Conservation (phyloP, 2,797 vertebrate genomes). For the Sphaeramia orbicularis region DNA sequence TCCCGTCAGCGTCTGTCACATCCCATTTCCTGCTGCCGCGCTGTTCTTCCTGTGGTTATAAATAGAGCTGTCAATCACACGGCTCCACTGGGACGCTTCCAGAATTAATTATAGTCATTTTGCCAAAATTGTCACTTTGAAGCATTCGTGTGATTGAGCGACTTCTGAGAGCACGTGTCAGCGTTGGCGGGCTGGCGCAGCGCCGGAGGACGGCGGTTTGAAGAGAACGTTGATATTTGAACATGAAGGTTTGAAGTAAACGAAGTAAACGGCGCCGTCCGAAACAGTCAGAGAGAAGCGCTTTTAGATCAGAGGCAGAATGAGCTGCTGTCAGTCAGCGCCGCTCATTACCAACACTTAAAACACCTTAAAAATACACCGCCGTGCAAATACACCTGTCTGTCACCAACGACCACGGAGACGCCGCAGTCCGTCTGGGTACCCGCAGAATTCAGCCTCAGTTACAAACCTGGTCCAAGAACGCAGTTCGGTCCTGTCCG, state of each 20-base stretch:
- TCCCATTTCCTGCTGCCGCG: no score
- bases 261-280: conserved; percentile 30
- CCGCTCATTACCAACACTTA: no score
- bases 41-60: no score
- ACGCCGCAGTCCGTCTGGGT: no score
- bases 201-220: conserved; percentile 7
- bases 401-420: no score
- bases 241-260: conserved; percentile 37
- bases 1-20: conserved; percentile 49
- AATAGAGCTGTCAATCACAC: conserved; percentile 68
- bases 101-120: conserved; percentile 66
- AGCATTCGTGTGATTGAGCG: conserved; percentile 22
- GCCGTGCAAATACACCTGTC: no score
- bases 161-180: neutral
- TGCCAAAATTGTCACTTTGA: conserved; percentile 50
- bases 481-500: no score
- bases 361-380: no score
- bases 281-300: conserved; percentile 36
- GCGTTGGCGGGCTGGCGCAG: conserved; percentile 8
- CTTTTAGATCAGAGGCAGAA: conserved; percentile 40
- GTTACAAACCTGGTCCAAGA: no score
- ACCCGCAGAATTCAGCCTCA: no score
- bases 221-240: conserved; percentile 36
- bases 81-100: conserved; percentile 40
- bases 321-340: conserved; percentile 33